Evolutionary conservation across 2,113 vertebrate species (phyloP).

Genomic region (Scortum barcoo): DNA sequence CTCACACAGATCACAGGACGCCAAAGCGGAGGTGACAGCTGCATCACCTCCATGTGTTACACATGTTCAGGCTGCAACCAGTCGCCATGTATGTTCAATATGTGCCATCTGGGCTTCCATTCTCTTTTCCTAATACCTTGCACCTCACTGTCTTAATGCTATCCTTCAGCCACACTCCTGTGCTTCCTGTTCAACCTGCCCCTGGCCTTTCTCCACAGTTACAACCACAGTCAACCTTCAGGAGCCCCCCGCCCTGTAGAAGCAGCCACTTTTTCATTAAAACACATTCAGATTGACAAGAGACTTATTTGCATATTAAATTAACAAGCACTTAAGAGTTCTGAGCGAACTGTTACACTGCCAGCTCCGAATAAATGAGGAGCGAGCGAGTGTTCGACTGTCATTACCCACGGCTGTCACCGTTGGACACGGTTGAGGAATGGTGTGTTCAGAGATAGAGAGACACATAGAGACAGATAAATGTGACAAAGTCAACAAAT

Average conservation of each 20-base stretch:
- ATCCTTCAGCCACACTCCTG: background rate
- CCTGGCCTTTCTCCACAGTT: background rate
- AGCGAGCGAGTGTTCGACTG: slow-evolving; percentile 56
- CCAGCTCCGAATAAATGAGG: slow-evolving; percentile 64
- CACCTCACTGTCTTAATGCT: background rate
- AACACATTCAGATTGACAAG: slow-evolving; percentile 80
- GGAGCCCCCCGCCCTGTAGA: slow-evolving; percentile 35
- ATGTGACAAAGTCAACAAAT: slow-evolving; percentile 46
- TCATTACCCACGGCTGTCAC: slow-evolving; percentile 67
- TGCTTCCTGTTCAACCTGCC: slow-evolving; percentile 15
- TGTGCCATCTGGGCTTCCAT: slow-evolving; percentile 18
- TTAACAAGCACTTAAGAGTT: slow-evolving; percentile 82
- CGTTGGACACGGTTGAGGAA: slow-evolving; percentile 67
- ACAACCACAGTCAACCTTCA: slow-evolving; percentile 21
- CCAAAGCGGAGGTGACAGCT: slow-evolving; percentile 7
- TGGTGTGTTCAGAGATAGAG: slow-evolving; percentile 50
- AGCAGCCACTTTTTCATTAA: slow-evolving; percentile 77
- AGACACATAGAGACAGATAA: slow-evolving; percentile 48
- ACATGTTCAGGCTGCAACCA: slow-evolving; percentile 24
- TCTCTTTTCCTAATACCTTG: background rate
- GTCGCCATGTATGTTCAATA: background rate
- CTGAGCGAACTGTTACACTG: slow-evolving; percentile 66
- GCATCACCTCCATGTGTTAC: slow-evolving; percentile 30
- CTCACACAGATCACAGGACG: slow-evolving; percentile 38
- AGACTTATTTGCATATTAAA: slow-evolving; percentile 86